Percentiles rank a stretch among this genome's conserved stretches.
Evolutionary conservation across 2,888 invertebrate genomes (phyloP).

Genomic region (Elgonia sp.): DNA sequence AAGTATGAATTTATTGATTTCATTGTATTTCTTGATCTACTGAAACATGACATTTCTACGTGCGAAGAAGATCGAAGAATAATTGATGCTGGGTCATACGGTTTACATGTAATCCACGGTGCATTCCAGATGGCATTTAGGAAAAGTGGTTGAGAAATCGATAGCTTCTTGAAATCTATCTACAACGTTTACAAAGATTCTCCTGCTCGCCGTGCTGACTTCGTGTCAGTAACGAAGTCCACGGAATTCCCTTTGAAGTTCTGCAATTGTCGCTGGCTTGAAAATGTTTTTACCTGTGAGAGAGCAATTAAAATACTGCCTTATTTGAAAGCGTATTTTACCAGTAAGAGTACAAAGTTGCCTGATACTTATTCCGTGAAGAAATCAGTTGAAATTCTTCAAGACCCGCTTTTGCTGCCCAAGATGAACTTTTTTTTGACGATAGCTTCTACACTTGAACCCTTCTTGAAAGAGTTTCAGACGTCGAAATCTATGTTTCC

Average conservation of each 20-base stretch:
- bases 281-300: slow-evolving; percentile 33
- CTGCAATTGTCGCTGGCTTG: slow-evolving; percentile 39
- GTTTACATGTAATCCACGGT: slow-evolving; percentile 41
- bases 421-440: slow-evolving; percentile 46
- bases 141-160: slow-evolving; percentile 31
- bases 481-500: slow-evolving; percentile 41
- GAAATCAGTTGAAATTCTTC: slow-evolving; percentile 43
- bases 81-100: slow-evolving; percentile 45
- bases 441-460: slow-evolving; percentile 36
- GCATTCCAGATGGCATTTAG: slow-evolving; percentile 41
- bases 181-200: slow-evolving; percentile 52
- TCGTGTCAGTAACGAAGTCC: slow-evolving; percentile 4
- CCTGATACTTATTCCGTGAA: slow-evolving; percentile 31
- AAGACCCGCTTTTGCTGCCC: slow-evolving; percentile 40
- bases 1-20: no score
- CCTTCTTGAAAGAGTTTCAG: slow-evolving; percentile 52
- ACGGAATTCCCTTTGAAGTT: neutral
- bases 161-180: slow-evolving; percentile 41
- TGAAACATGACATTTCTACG: slow-evolving; percentile 18
- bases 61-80: slow-evolving; percentile 41
- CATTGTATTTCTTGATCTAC: slow-evolving; percentile 23
- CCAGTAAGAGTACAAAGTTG: slow-evolving; percentile 30
- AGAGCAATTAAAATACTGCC: slow-evolving; percentile 31
- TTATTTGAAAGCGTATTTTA: slow-evolving; percentile 27
- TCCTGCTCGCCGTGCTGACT: slow-evolving; percentile 32